Evolutionary conservation across 1,140 invertebrate species (phyloP), one percentile per base, ranked within the genome.

Genomic region (Lepidurus couesii): DNA sequence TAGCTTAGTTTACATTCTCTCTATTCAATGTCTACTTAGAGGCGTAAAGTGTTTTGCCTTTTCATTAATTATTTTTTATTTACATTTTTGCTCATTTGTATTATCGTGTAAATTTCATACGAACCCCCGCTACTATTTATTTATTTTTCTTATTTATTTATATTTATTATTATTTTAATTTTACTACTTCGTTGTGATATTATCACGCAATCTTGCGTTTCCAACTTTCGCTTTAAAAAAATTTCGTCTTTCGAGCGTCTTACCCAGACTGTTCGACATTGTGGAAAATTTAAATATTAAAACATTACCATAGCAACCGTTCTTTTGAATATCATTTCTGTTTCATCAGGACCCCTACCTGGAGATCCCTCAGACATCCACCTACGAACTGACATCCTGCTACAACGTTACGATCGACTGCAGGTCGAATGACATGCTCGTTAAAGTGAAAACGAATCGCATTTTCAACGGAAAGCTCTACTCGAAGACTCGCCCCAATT

Each of bases 391-490:
- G 34, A 83, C 84, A 21, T 85, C 88, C 8, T 89, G 88, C 80
- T 89, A 88, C 83, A 87, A 88, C 80, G 86, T 87, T 3, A 84
- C 85, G 5, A 83, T 88, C 16, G 84, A 87, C 79, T 89, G 88
- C 81, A 82, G 84, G 45, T 83, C 88, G 10, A 83, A 84, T 7
- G 85, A 88, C 77, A 86, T 89, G 87, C 81, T 87, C 2, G 88
- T 87, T 26, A 83, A 81, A 42, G 84, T 89, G 43, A 83, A 84
- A 78, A 88, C 88, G 9, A 87, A 86, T 79, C 87, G 86, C 79
- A 82, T 88, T 65, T 89, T 89, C 83, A 86, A 86, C 80, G 88
- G 88, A 8, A 88, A 88, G 80, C 84, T 88, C 42, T 88, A 88
- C 82, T 85, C 87, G 73, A 87, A 88, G 80, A 83, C 82, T 5